Evolutionary conservation across 2,888 invertebrate species (phyloP).

Genomic region (Blomia tropicalis): DNA sequence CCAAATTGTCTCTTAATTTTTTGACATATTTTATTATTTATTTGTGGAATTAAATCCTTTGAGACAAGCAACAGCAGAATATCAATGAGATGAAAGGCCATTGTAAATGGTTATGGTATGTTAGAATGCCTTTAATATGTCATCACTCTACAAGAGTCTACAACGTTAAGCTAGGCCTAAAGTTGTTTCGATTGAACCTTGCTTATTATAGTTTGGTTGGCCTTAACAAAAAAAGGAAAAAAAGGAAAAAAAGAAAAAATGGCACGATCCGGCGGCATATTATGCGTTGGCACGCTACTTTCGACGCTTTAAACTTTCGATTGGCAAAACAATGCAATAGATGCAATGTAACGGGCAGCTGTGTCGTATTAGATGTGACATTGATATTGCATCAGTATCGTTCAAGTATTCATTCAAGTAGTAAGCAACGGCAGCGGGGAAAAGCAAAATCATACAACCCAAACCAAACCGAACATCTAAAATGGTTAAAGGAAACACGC

Average conservation of each 20-base stretch:
- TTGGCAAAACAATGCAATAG: constrained; percentile 2
- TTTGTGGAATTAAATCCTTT: constrained; percentile 5
- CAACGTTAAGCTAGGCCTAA: too few species aligned
- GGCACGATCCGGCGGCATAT: too few species aligned
- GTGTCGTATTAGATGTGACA: too few species aligned
- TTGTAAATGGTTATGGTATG: not conserved
- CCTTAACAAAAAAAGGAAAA: too few species aligned
- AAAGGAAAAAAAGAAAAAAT: too few species aligned
- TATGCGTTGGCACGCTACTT: not conserved
- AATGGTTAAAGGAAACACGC: too few species aligned
- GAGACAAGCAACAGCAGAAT: constrained; percentile 11
- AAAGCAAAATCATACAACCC: too few species aligned
- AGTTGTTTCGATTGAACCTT: constrained; percentile 2
- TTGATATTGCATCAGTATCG: not conserved
- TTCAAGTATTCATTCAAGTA: too few species aligned
- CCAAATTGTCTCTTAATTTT: constrained; percentile 2
- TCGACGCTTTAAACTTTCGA: constrained; percentile 1
- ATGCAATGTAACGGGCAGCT: constrained; percentile 4
- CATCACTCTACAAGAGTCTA: too few species aligned
- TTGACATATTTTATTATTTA: constrained; percentile 2
- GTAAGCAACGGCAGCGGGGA: too few species aligned
- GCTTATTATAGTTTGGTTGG: not conserved
- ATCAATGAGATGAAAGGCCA: not conserved
- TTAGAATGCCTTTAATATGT: too few species aligned
- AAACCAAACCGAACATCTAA: too few species aligned